Evolutionary conservation across 2,113 vertebrate genomes (phyloP), one percentile per base, ranked within the genome.

Genomic region (Eubucco bourcierii): DNA sequence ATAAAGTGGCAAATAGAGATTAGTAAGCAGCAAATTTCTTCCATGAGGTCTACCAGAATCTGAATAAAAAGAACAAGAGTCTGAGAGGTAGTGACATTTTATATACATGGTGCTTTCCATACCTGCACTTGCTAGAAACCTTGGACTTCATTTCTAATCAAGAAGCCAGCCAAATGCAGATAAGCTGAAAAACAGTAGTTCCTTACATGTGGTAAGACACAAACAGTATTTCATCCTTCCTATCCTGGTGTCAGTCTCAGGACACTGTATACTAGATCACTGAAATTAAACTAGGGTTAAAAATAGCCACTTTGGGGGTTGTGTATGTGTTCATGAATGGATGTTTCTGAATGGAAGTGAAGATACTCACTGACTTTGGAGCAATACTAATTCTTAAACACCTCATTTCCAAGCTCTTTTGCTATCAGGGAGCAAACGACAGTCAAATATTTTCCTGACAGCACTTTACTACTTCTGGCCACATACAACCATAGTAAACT

Each of bases 231-330:
- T 78, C 15, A 16, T 53, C 79, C 81, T 82, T 34, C 29, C 78
- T 89, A 4, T 2, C 11, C 66, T 61, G 18, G 25, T 66, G 55
- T 68, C 50, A 79, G 23, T 66, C 59, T 23, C 39, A 82, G 63
- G 15, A 79, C 34, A 34, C 44, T 47, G 16, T 20, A 61, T 72
- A 90, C 34, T 66, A 16, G 55, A 81, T 60, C 33, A 25, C 31
- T 53, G 44, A 78, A 80, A 92, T 83, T 80, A 78, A 86, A 93
- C 66, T 24, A 29, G 46, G 63, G 91, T 88, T 95, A 76, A 94
- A 92, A 90, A 82, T 41, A 87, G 94, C 34, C 41, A 44, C 50
- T 25, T 17, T 20, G 24, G 31, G 31, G 15, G 11, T 29, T 81
- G 20, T 21, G 41, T 39, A 47, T 2, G 2, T 31, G 46, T 39